Evolutionary conservation across 1,140 invertebrate genomes (phyloP), one percentile per base, ranked within the genome.

Genomic region (Drosophila virilis): DNA sequence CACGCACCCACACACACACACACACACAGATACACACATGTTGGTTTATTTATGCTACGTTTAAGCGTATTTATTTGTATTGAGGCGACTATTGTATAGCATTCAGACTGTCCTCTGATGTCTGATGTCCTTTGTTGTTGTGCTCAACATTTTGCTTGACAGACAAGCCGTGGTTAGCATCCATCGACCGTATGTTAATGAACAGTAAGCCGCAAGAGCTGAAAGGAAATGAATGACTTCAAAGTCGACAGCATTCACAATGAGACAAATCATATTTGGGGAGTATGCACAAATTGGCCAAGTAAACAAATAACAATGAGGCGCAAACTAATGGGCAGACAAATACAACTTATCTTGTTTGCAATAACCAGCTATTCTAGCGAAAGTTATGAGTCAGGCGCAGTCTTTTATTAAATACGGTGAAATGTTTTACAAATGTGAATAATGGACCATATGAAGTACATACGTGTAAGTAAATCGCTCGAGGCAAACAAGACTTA

Each of bases 211-310:
- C 68, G 45, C 37, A 57, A 43, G 43, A 32, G 17, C 28, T 57
- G 10, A 17, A 33, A 28, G 22, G 35, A 8, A 58, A 50, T 28
- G 40, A 17, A 54, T 22, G 45, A 66, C 72, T 83, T 67, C 68
- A 83, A 79, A 84, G 73, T 58, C 51, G 17, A 33, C 28, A 32
- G 33, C 45, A 28, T 13, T 33, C 51, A 84, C 68, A 81, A 77
- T 66, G 62, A 67, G 59, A 78, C 62, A 85, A 85, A 85, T 82
- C 83, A 66, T 78, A 88, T 86, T 80, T 70, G 59, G 62, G 54
- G 46, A 59, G 68, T 51, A 74, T 58, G 66, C 78, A 69, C 61
- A 82, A 81, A 85, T 86, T 65, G 71, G 43, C 37, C 57, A 28
- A 17, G 66, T 68, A 72, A 75, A 64, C 78, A 74, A 69, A 69